Evolutionary conservation across 2,888 invertebrate genomes (phyloP), one percentile per base, ranked within the genome.

Genomic region (Hoplodrina ambigua): DNA sequence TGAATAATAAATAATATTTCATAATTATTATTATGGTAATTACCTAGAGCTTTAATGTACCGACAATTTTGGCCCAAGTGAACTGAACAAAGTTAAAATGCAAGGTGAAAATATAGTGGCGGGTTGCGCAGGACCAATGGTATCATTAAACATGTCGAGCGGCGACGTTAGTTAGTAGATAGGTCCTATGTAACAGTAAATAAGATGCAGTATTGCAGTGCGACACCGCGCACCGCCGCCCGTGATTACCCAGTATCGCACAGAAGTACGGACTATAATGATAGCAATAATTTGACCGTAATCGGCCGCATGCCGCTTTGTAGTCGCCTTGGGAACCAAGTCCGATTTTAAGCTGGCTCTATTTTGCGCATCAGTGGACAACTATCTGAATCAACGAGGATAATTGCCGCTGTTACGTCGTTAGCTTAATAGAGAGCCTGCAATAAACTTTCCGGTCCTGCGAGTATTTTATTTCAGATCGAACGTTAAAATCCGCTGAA

Each of bases 231-330:
- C 89, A 88, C 82, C 83, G 84, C 86, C 78, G 83, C 78, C 84
- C 85, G 90, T 90, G 93, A 92, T 94, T 94, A 93, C 90, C 90
- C 80, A 80, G 85, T 87, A 89, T 90, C 88, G 89, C 85, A 86
- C 88, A 88, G 88, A 88, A 85, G 83, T 85, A 86, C 88, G 87
- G 88, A 88, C 91, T 90, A 90, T 95, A 95, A 95, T 95, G 94
- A 93, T 90, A 88, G 94, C 92, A 92, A 95, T 95, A 95, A 95
- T 95, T 95, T 92, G 94, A 91, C 92, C 92, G 92, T 95, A 95
- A 94, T 94, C 93, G 94, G 90, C 91, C 90, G 89, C 92, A 91
- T 88, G 90, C 90, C 92, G 92, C 90, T 94, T 93, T 93, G 94
- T 92, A 91, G 92, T 88, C 92, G 93, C 93, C 94, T 93, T 92